phyloP scores from a whole-genome alignment of 2,888 invertebrate species.

The Pasiphila rectangulata region DNA sequence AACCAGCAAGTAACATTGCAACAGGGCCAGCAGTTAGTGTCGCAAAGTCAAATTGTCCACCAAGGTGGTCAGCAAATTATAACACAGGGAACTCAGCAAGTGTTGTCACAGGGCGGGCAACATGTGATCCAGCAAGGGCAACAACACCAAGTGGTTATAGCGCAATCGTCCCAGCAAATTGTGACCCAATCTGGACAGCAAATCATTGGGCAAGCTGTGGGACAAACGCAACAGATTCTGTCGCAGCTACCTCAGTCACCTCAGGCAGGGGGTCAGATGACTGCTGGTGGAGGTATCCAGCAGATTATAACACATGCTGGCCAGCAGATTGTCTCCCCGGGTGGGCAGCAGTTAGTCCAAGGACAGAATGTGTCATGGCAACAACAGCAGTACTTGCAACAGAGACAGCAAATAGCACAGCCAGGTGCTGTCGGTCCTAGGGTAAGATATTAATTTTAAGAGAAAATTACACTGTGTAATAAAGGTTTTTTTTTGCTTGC shows the following conservation, averaged over 20 bases:
- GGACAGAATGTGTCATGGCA: constrained; percentile 75
- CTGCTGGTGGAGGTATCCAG: constrained; percentile 66
- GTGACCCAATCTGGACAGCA: constrained; percentile 73
- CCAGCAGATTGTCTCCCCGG: constrained; percentile 73
- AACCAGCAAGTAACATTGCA: constrained; percentile 75
- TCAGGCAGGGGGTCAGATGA: constrained; percentile 57
- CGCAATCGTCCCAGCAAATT: constrained; percentile 74
- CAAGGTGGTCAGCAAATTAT: constrained; percentile 73
- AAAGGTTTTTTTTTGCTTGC: constrained; percentile 20
- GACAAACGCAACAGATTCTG: constrained; percentile 66
- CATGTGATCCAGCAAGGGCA: constrained; percentile 76
- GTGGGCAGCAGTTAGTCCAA: constrained; percentile 70
- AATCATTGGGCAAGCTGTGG: constrained; percentile 66
- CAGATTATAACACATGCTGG: constrained; percentile 76
- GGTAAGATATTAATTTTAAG: constrained; percentile 46
- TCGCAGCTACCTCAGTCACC: constrained; percentile 71
- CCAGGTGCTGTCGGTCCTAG: constrained; percentile 75
- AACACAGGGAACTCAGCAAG: constrained; percentile 67
- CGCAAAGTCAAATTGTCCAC: constrained; percentile 72
- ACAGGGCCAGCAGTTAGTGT: constrained; percentile 71
- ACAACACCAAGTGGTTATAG: constrained; percentile 74
- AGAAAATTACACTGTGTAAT: constrained; percentile 10
- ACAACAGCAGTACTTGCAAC: constrained; percentile 74
- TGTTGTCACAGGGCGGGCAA: constrained; percentile 72
- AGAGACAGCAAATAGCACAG: constrained; percentile 76